Conservation (phyloP, 2,888 invertebrate species). For the Himalopsyche anomala region DNA sequence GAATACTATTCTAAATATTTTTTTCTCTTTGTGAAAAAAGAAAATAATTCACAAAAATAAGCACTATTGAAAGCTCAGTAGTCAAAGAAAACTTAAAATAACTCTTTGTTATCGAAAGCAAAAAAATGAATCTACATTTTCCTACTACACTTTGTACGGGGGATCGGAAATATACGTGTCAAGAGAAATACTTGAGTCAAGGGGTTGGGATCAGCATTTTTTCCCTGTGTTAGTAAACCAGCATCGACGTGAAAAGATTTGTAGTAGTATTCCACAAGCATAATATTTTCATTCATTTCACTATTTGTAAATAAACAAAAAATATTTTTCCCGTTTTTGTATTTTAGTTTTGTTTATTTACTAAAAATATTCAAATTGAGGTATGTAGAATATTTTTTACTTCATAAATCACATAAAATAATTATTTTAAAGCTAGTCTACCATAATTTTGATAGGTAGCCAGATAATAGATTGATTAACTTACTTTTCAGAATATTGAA, state of each 20-base stretch:
- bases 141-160: background rate
- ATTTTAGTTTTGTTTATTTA: too few relatives aligned
- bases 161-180: slow-evolving; percentile 8
- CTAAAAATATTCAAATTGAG: too few relatives aligned
- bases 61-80: background rate
- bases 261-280: background rate
- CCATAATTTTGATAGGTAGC: too few relatives aligned
- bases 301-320: too few relatives aligned
- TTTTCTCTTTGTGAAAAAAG: background rate
- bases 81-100: slow-evolving; percentile 18
- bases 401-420: too few relatives aligned
- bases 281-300: too few relatives aligned
- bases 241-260: background rate
- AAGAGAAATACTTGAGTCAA: background rate
- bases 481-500: too few relatives aligned
- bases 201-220: slow-evolving; percentile 22
- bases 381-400: too few relatives aligned
- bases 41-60: background rate
- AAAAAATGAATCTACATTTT: background rate
- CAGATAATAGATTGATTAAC: too few relatives aligned
- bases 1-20: too few relatives aligned
- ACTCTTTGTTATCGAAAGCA: slow-evolving; percentile 1
- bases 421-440: too few relatives aligned
- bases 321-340: too few relatives aligned
- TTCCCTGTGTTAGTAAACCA: background rate